Base-by-base conservation (phyloP, 64 coral and sea anemone genomes). In the Pocillopora verrucosa region DNA sequence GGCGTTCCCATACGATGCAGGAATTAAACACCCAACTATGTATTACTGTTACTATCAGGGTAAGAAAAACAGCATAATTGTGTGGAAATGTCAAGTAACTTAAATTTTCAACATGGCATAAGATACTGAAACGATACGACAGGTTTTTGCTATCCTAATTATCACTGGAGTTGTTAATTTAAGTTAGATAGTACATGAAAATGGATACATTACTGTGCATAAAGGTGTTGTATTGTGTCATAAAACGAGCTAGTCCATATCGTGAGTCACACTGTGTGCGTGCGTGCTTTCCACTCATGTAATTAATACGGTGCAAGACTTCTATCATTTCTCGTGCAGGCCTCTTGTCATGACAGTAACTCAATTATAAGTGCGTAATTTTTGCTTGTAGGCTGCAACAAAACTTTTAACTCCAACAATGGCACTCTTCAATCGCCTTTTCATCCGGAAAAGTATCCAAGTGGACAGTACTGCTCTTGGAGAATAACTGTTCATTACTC, bases 381-480 rank as follows among this genome's bases (percentile, higher is more conserved):
- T 67, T 80, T n/a, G 24, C 26, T 87, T 59, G 10, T 72, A 96
- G 91, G 91, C 9, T 96, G 95, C 34, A 96, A 96, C 72, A 30
- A 84, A 26, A 96, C 95, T 10, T 36, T 69, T 59, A 90, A 5
- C 64, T 60, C 72, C n/a, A 36, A 1, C 10, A 82, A 59, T 19
- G 95, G 91, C 13, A 88, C 87, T 41, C 90, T 96, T 74, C 88
- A 96, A 13, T 96, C 94, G 0, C 94, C 94, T 38, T 73, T 83
- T 35, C 68, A 86, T 41, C 94, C 94, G 13, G 15, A 60, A 0
- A 17, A 76, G 2, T 96, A 96, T 61, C 91, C 94, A 3, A 38
- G 93, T 76, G 94, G 94, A 56, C 94, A 96, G 91, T 91, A 63
- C 22, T 96, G 94, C 60, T 96, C 94, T 0, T 96, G 94, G 94